Conservation (phyloP, 2,113 vertebrate species). For the Nestor notabilis region DNA sequence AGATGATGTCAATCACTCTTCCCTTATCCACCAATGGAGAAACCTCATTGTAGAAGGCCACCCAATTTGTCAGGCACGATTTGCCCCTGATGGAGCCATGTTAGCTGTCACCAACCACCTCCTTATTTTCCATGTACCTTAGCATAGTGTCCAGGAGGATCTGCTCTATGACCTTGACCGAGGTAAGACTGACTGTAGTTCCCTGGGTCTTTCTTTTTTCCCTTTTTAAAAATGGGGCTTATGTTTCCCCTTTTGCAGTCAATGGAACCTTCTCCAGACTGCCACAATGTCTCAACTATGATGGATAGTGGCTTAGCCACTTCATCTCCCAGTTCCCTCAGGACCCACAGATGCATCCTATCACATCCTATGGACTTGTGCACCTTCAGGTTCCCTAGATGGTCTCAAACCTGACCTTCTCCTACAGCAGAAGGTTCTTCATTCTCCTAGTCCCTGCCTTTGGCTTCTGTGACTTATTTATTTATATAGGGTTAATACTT, state of each 20-base stretch:
- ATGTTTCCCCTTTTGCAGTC: background rate
- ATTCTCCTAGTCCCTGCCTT: background rate
- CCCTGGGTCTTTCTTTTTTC: background rate
- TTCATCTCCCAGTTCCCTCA: background rate
- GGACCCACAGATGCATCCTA: background rate
- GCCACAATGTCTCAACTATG: background rate
- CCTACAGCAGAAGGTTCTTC: background rate
- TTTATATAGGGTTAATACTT: conserved; percentile 45
- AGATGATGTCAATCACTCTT: background rate
- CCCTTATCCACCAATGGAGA: background rate
- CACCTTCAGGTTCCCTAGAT: background rate
- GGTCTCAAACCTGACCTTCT: background rate
- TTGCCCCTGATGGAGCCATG: background rate
- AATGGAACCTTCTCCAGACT: background rate
- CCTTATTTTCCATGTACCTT: background rate
- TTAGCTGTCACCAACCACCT: background rate
- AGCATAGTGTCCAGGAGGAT: background rate
- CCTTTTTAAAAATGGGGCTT: background rate
- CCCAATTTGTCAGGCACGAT: background rate
- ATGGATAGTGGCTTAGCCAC: background rate
- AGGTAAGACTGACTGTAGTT: background rate
- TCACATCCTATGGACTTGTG: background rate
- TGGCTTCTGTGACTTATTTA: conserved; percentile 16
- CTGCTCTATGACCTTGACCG: background rate
- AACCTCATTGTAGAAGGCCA: background rate